Conservation (phyloP, 2,113 vertebrate genomes). For the Scalopus aquaticus region DNA sequence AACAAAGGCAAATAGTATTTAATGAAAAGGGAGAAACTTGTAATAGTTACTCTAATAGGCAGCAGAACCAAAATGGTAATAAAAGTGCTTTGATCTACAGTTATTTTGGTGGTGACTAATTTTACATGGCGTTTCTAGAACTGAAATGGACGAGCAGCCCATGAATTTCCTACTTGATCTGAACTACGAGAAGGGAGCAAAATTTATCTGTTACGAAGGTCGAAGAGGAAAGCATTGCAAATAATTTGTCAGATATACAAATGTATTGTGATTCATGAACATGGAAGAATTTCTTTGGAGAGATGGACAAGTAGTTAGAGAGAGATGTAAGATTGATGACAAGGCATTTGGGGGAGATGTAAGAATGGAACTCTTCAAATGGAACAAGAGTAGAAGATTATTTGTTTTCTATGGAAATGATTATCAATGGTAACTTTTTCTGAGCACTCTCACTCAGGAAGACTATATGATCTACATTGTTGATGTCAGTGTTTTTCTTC, state of each 20-base stretch:
- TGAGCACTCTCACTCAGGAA: not conserved
- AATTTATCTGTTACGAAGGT: not conserved
- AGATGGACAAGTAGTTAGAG: not conserved
- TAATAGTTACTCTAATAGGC: slow-evolving; percentile 32
- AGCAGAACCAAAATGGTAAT: not conserved
- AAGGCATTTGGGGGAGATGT: not conserved
- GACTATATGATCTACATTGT: not conserved
- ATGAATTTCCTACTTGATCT: not conserved
- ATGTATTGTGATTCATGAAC: not conserved
- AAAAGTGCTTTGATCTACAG: slow-evolving; percentile 37
- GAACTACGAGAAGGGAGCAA: not conserved
- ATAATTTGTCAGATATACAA: not conserved
- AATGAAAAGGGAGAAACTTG: slow-evolving; percentile 16
- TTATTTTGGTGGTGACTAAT: slow-evolving; percentile 61
- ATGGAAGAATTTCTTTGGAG: not conserved
- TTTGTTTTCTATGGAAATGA: not conserved
- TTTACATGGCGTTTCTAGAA: slow-evolving; percentile 40
- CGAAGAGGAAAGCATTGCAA: not conserved
- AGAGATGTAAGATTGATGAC: not conserved
- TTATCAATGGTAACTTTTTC: not conserved
- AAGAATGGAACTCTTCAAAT: not conserved
- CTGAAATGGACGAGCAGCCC: not conserved
- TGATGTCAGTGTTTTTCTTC: not conserved
- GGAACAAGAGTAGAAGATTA: not conserved
- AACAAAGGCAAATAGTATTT: not conserved